These are phyloP conservation scores for Mionectes olivaceus DNA, from an alignment of 2,797 vertebrate genomes.

Conservation along the genomic window DNA sequence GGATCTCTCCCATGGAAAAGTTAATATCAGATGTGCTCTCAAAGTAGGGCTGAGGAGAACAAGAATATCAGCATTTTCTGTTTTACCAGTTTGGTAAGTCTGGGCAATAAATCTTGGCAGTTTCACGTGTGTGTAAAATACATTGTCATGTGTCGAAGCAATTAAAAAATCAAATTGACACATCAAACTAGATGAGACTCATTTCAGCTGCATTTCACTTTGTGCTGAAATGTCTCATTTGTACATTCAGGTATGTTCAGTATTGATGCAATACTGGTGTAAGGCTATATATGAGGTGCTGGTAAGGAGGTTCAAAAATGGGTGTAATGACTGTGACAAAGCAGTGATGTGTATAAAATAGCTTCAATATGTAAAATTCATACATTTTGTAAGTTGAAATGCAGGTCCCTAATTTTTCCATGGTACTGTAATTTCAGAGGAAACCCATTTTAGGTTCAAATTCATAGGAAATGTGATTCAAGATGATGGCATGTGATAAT, in stretches of 20 bases:
- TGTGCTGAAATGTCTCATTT: not conserved
- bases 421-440: not conserved
- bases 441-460: not conserved
- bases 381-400: not conserved
- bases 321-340: not conserved
- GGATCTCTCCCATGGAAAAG: slow-evolving; percentile 24
- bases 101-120: not conserved
- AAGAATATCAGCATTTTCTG: not conserved
- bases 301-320: not conserved
- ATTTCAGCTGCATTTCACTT: not conserved
- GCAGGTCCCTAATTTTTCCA: not conserved
- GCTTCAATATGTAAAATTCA: not conserved
- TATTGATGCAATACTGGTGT: not conserved
- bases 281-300: not conserved
- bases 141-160: not conserved
- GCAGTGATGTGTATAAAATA: not conserved
- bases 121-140: not conserved
- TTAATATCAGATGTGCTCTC: slow-evolving; percentile 34
- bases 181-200: not conserved
- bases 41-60: not conserved
- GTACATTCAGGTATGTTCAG: not conserved
- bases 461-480: not conserved
- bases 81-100: not conserved
- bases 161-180: not conserved
- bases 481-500: not conserved